phyloP scores from a whole-genome alignment of 2,888 invertebrate genomes.

The Electrophaes corylata region DNA sequence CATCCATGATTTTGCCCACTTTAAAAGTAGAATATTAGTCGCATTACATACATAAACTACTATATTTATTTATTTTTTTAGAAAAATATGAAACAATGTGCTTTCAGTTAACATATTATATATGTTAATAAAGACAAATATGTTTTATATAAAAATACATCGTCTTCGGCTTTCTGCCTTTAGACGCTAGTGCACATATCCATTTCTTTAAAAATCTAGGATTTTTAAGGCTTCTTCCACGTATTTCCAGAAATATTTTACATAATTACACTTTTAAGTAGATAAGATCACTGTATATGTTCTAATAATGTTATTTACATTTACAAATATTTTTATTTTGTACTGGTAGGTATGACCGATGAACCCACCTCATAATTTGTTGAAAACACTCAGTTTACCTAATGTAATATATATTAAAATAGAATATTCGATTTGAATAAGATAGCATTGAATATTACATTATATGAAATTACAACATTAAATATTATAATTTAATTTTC shows the following conservation, averaged over 20 bases:
- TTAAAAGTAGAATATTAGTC: conserved; percentile 71
- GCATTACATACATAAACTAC: conserved; percentile 67
- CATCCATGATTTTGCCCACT: conserved; percentile 69
- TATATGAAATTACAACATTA: conserved; percentile 42
- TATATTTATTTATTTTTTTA: conserved; percentile 75
- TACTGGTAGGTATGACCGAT: conserved; percentile 81
- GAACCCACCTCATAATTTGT: conserved; percentile 63
- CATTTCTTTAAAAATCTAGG: conserved; percentile 81
- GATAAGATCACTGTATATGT: conserved; percentile 73
- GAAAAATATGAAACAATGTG: conserved; percentile 84
- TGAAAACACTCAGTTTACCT: conserved; percentile 64
- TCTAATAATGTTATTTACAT: conserved; percentile 74
- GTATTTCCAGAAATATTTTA: conserved; percentile 76
- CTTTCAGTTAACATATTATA: conserved; percentile 83
- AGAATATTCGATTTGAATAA: conserved; percentile 47
- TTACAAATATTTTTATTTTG: conserved; percentile 64
- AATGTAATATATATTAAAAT: conserved; percentile 53
- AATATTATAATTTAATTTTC: conserved; percentile 57
- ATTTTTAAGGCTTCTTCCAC: conserved; percentile 83
- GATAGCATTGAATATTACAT: conserved; percentile 28
- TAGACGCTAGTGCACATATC: conserved; percentile 75
- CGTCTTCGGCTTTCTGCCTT: conserved; percentile 69
- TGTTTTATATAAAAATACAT: conserved; percentile 84
- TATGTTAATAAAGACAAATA: conserved; percentile 84
- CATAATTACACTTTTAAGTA: conserved; percentile 78